Percentiles rank a stretch among this genome's conserved stretches.
These are phyloP conservation scores for Aricia agestis DNA, from an alignment of 1,140 invertebrate genomes.

Conservation along the genomic window DNA sequence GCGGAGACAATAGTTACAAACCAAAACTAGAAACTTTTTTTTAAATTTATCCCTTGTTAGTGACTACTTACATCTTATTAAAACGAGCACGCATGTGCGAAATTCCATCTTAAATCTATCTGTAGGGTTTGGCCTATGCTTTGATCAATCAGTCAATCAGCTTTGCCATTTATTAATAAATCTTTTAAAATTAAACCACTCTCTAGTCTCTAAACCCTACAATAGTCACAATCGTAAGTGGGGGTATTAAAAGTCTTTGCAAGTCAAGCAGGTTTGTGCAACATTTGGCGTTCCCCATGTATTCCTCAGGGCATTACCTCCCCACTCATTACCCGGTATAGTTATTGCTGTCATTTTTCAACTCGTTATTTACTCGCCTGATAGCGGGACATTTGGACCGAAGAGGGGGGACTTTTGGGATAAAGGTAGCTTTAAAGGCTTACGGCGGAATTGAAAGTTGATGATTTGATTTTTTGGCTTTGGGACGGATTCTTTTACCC, in stretches of 20 bases:
- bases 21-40: no score
- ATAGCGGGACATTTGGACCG: constrained; percentile 67
- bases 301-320: constrained; percentile 65
- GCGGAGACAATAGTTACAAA: no score
- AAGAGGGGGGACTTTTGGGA: constrained; percentile 58
- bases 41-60: no score
- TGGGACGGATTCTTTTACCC: neutral
- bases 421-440: constrained; percentile 52
- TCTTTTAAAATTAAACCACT: neutral
- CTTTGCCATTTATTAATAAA: no score
- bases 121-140: no score
- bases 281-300: constrained; percentile 68
- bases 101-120: no score
- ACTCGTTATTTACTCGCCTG: constrained; percentile 74
- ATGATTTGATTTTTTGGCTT: constrained; percentile 4
- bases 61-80: no score
- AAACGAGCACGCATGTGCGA: no score
- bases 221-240: neutral
- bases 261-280: constrained; percentile 33
- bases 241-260: neutral
- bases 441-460: constrained; percentile 63
- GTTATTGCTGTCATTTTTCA: constrained; percentile 76
- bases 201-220: neutral
- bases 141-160: no score
- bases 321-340: constrained; percentile 72